Evolutionary conservation across 2,888 invertebrate species (phyloP).

Genomic region (Balanococcus diminutus): DNA sequence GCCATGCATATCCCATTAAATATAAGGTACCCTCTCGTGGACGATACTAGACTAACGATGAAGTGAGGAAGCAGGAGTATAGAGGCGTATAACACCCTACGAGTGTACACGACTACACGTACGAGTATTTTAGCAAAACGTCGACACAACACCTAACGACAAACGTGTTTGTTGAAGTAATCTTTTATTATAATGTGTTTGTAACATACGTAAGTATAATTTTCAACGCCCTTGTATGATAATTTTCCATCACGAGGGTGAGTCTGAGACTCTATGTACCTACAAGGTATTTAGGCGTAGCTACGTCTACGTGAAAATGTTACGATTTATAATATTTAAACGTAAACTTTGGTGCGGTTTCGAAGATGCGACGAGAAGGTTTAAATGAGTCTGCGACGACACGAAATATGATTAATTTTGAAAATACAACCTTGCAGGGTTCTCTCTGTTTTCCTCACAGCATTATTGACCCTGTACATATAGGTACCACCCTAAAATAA

Average conservation of each 20-base stretch:
- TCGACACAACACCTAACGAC: not conserved
- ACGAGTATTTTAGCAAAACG: constrained; percentile 25
- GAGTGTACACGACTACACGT: constrained; percentile 13
- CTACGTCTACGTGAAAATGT: not conserved
- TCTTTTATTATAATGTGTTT: constrained; percentile 11
- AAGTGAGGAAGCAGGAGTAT: not conserved
- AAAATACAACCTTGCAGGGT: too few species aligned
- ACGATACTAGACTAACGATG: not conserved
- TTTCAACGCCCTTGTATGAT: not conserved
- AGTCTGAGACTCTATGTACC: not conserved
- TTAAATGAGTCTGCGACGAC: not conserved
- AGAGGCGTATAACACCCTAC: not conserved
- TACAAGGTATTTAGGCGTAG: not conserved
- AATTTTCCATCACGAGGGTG: not conserved
- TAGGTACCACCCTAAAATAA: too few species aligned
- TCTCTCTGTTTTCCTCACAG: too few species aligned
- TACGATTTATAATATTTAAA: not conserved
- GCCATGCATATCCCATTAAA: constrained; percentile 14
- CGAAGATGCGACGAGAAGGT: not conserved
- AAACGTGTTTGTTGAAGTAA: not conserved
- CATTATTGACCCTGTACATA: too few species aligned
- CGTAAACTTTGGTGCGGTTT: not conserved
- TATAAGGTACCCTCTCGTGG: not conserved
- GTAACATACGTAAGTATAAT: constrained; percentile 1
- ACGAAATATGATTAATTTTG: too few species aligned